A percentile compares a stretch with the other conserved stretches of the same genome.
phyloP scores from a whole-genome alignment of 2,113 vertebrate species.

The Microcebus griseorufus region DNA sequence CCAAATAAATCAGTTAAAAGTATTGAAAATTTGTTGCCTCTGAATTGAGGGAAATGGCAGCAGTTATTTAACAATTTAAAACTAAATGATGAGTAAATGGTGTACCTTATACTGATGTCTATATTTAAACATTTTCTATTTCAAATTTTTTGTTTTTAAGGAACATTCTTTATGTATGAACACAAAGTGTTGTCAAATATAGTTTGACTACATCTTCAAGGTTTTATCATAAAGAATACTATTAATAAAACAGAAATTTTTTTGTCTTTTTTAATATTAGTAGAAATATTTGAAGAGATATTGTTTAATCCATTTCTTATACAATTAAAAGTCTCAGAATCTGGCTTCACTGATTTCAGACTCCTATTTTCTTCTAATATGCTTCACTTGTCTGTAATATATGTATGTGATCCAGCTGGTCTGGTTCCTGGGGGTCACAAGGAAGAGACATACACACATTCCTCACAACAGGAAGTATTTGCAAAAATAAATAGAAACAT shows the following conservation, averaged over 20 bases:
- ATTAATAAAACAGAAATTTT: neutral
- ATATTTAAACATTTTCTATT: neutral
- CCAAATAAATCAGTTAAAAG: neutral
- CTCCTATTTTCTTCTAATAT: neutral
- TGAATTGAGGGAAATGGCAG: neutral
- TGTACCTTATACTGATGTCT: neutral
- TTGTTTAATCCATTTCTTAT: neutral
- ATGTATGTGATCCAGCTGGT: neutral
- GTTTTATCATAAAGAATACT: neutral
- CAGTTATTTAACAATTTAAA: neutral
- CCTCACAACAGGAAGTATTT: neutral
- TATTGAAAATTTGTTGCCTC: neutral
- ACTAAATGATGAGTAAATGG: neutral
- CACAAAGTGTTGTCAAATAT: neutral
- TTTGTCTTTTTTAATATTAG: neutral
- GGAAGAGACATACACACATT: neutral
- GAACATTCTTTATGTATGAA: neutral
- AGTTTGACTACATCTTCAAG: neutral
- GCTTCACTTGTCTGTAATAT: neutral
- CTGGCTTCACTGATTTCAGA: neutral
- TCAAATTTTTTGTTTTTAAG: neutral
- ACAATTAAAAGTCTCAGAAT: neutral
- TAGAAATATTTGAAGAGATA: neutral
- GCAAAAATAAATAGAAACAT: conserved; percentile 16
- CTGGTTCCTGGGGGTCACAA: neutral